phyloP scores from a whole-genome alignment of 2,113 vertebrate genomes.

The Cygnus buccinator region DNA sequence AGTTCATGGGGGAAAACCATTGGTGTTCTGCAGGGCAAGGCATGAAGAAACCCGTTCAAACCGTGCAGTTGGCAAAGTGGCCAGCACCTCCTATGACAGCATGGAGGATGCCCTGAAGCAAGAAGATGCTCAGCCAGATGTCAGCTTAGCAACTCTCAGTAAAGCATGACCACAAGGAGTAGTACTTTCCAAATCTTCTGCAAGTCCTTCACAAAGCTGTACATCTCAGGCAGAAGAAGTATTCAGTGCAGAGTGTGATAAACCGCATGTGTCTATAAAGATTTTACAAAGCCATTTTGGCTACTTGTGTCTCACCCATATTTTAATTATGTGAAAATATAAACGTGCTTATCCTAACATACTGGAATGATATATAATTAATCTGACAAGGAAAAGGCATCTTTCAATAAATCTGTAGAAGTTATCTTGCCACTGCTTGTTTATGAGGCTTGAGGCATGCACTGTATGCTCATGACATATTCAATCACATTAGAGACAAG shows the following conservation, averaged over 20 bases:
- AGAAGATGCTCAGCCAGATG: slow-evolving; percentile 68
- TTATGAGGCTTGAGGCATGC: neutral
- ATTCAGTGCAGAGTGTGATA: neutral
- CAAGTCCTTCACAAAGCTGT: neutral
- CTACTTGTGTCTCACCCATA: neutral
- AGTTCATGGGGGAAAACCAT: slow-evolving; percentile 23
- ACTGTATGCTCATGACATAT: neutral
- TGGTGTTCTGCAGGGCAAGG: slow-evolving; percentile 53
- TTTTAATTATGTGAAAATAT: neutral
- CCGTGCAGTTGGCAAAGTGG: neutral
- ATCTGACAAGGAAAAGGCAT: neutral
- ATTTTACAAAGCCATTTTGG: neutral
- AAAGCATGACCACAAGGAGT: slow-evolving; percentile 43
- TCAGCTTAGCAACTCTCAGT: slow-evolving; percentile 46
- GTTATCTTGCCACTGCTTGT: neutral
- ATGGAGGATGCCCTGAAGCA: slow-evolving; percentile 26
- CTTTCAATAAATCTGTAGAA: neutral
- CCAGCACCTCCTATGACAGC: neutral
- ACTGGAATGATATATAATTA: neutral
- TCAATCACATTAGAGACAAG: neutral
- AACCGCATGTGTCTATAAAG: neutral
- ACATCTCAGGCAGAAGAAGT: neutral
- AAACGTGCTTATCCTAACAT: neutral
- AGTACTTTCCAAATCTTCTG: slow-evolving; percentile 19
- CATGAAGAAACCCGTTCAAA: slow-evolving; percentile 29